phyloP scores from a whole-genome alignment of 2,113 vertebrate species.

The Phrynosoma platyrhinos region DNA sequence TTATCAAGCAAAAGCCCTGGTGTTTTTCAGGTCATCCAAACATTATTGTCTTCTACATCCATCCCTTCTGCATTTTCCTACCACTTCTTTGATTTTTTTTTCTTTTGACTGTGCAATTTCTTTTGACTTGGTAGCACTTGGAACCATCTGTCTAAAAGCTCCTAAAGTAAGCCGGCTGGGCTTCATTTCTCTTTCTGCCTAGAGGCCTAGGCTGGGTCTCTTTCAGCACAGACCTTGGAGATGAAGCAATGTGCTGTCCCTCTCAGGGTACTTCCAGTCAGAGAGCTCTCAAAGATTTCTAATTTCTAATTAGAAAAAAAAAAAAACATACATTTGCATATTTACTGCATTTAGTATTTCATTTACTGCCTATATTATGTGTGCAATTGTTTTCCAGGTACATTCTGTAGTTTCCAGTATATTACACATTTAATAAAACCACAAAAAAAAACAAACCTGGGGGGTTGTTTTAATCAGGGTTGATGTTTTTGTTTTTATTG shows the following conservation, averaged over 20 bases:
- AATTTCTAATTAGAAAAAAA: no score
- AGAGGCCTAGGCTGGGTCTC: not conserved
- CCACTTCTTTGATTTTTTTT: not conserved
- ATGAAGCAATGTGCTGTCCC: not conserved
- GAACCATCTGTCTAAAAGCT: not conserved
- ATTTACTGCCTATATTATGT: no score
- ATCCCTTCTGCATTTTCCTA: not conserved
- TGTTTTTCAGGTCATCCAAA: not conserved
- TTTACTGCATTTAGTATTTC: no score
- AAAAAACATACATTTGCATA: no score
- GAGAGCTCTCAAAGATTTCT: no score
- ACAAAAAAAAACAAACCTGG: no score
- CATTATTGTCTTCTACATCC: not conserved
- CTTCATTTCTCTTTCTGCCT: not conserved
- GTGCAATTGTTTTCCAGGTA: no score
- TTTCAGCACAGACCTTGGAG: not conserved
- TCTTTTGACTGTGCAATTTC: not conserved
- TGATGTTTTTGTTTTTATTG: no score
- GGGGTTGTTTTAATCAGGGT: no score
- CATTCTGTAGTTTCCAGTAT: no score
- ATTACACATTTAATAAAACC: no score
- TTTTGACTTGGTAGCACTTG: not conserved
- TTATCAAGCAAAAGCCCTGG: not conserved
- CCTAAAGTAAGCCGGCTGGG: not conserved
- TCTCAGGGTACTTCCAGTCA: not conserved